Evolutionary conservation across 30 jellyfish, hydroid and myxozoan genomes (phyloP).

Genomic region (Chrysaora quinquecirrha): DNA sequence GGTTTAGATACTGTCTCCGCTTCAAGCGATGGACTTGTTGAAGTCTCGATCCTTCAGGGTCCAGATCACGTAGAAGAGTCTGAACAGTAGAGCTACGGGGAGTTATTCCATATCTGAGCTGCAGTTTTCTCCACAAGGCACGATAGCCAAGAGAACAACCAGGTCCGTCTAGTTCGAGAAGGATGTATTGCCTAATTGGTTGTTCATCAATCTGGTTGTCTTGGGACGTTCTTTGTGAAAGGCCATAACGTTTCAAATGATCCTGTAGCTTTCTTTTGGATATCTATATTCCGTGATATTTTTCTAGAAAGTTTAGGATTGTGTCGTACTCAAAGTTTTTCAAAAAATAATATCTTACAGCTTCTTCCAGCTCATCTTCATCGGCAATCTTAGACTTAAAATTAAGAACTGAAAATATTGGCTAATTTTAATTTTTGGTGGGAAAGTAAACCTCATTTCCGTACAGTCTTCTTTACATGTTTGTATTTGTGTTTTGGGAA

Average conservation of each 20-base stretch:
- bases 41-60: slow-evolving; percentile 28
- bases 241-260: slow-evolving; percentile 10
- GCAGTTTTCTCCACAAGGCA: slow-evolving; percentile 25
- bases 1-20: slow-evolving; percentile 34
- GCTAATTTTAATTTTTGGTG: slow-evolving; percentile 7
- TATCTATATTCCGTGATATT: slow-evolving; percentile 4
- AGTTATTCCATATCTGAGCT: slow-evolving; percentile 18
- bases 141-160: slow-evolving; percentile 9
- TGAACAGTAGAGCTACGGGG: slow-evolving; percentile 13
- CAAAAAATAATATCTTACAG: slow-evolving; percentile 12
- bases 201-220: slow-evolving; percentile 13
- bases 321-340: slow-evolving; percentile 1
- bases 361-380: slow-evolving; percentile 25
- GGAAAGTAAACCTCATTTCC: slow-evolving; percentile 14
- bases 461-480: neutral
- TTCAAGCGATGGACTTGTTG: slow-evolving; percentile 22
- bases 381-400: slow-evolving; percentile 16
- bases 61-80: slow-evolving; percentile 25
- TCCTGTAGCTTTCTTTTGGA: slow-evolving; percentile 13
- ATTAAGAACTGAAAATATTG: slow-evolving; percentile 5
- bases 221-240: slow-evolving; percentile 17
- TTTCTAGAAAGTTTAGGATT: slow-evolving; percentile 9
- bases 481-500: slow-evolving; percentile 2
- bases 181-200: slow-evolving; percentile 14
- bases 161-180: slow-evolving; percentile 25